These are phyloP conservation scores for Tenthredo amoena DNA, from an alignment of 2,888 invertebrate genomes.

Conservation along the genomic window DNA sequence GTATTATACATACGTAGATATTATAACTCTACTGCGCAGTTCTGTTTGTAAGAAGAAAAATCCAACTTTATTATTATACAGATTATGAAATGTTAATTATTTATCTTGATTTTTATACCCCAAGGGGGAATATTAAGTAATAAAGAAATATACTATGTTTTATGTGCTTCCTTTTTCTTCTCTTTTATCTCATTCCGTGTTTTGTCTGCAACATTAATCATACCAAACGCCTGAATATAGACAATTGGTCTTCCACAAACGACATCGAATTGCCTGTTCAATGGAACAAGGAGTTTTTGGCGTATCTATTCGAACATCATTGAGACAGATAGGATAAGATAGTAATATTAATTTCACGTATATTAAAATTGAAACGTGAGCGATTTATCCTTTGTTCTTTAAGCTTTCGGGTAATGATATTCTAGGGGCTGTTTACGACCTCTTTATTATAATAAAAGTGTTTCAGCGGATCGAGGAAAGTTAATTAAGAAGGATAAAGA, in stretches of 20 bases:
- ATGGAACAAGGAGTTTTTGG: not conserved
- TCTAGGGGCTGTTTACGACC: not conserved
- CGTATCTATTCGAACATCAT: not conserved
- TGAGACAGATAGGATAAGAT: too few relatives aligned
- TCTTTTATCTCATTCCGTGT: not conserved
- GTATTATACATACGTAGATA: not conserved
- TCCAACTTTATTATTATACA: not conserved
- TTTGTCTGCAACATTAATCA: not conserved
- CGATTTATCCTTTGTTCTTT: not conserved
- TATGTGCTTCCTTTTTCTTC: not conserved
- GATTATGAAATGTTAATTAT: constrained; percentile 4
- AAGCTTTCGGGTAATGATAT: not conserved
- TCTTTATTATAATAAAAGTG: constrained; percentile 20
- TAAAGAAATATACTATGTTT: not conserved
- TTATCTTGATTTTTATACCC: not conserved
- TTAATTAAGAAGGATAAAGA: constrained; percentile 47
- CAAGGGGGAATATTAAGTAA: not conserved
- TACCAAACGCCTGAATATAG: not conserved
- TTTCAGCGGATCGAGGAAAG: not conserved
- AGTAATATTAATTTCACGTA: not conserved
- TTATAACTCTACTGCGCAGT: constrained; percentile 13
- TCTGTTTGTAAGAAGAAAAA: not conserved
- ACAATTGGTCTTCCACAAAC: not conserved
- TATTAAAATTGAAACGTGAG: too few relatives aligned
- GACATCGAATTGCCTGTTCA: not conserved